Conservation (phyloP, 92 coral and sea anemone genomes). For the Siderastrea radians region DNA sequence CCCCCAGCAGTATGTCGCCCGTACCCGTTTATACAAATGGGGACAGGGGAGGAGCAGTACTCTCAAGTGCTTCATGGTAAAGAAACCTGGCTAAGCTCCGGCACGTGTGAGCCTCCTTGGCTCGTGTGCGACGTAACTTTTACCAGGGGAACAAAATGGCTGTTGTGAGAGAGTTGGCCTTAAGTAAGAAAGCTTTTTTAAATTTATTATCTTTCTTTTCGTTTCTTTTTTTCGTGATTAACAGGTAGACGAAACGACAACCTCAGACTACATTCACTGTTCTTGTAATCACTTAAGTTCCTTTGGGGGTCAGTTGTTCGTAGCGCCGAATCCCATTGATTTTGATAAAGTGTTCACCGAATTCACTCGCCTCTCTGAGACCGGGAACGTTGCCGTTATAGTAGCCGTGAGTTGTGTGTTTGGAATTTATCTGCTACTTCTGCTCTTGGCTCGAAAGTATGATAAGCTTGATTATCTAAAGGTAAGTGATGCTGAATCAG, state of each 20-base stretch:
- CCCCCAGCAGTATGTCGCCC: too few species aligned
- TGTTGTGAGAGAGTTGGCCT: too few species aligned
- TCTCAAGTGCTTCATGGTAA: too few species aligned
- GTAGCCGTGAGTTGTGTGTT: slow-evolving; percentile 64
- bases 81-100: too few species aligned
- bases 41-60: too few species aligned
- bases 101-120: too few species aligned
- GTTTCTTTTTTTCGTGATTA: background rate
- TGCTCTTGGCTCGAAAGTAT: slow-evolving; percentile 78
- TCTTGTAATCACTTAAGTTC: slow-evolving; percentile 77
- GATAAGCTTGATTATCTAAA: slow-evolving; percentile 64
- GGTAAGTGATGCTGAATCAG: slow-evolving; percentile 54
- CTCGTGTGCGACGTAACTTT: too few species aligned
- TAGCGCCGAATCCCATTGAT: slow-evolving; percentile 86
- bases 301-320: slow-evolving; percentile 78
- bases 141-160: too few species aligned
- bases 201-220: too few species aligned
- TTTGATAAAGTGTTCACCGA: slow-evolving; percentile 67
- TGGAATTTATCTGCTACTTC: slow-evolving; percentile 64
- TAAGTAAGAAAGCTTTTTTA: too few species aligned
- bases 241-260: slow-evolving; percentile 65
- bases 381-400: slow-evolving; percentile 76
- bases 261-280: slow-evolving; percentile 42
- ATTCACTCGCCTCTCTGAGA: slow-evolving; percentile 69
- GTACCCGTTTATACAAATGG: too few species aligned